Conservation (phyloP, 2,113 vertebrate species). For the Tenebrosternarchus preto region DNA sequence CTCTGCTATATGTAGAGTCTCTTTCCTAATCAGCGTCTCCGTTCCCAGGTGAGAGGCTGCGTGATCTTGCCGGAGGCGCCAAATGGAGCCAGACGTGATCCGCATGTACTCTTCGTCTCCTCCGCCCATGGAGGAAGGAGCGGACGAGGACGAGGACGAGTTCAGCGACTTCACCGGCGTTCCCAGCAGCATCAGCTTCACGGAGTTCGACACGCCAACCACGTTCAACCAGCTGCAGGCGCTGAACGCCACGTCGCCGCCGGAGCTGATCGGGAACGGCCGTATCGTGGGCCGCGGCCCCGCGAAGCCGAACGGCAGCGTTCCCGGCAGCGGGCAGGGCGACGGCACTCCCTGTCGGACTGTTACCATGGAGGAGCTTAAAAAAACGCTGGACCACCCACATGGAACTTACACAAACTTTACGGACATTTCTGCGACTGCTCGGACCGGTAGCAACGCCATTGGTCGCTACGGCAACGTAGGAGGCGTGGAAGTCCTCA, state of each 20-base stretch:
- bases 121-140: conserved; percentile 90
- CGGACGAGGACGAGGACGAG: conserved; percentile 89
- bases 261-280: conserved; percentile 74
- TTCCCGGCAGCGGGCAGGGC: conserved; percentile 73
- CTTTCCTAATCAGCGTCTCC: not conserved
- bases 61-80: conserved; percentile 60
- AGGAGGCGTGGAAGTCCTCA: conserved; percentile 77
- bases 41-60: conserved; percentile 73
- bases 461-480: conserved; percentile 79
- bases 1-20: not conserved
- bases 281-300: conserved; percentile 68
- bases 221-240: conserved; percentile 73
- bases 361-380: conserved; percentile 58
- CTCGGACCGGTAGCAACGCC: conserved; percentile 48
- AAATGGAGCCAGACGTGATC: conserved; percentile 95
- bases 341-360: conserved; percentile 67
- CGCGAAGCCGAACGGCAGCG: conserved; percentile 70
- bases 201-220: conserved; percentile 85
- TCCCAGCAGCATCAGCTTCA: conserved; percentile 83
- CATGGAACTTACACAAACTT: conserved; percentile 61
- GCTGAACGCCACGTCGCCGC: conserved; percentile 71
- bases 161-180: conserved; percentile 92
- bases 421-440: conserved; percentile 48
- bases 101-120: conserved; percentile 97
- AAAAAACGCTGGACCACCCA: conserved; percentile 66